Percentiles rank a stretch among this genome's conserved stretches.
Conservation (phyloP, 2,888 invertebrate genomes). For the Dasypogon diadema region DNA sequence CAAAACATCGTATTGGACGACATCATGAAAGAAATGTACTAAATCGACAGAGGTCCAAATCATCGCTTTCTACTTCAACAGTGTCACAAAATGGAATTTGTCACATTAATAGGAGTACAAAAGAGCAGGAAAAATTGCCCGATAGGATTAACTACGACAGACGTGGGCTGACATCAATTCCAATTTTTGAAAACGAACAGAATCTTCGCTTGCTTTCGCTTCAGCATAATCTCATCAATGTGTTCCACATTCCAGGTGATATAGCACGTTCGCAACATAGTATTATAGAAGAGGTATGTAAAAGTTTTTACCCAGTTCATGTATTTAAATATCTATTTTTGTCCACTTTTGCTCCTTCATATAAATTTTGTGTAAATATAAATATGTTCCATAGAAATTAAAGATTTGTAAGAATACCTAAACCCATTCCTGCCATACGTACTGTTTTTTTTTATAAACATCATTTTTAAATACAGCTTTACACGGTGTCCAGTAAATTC, state of each 20-base stretch:
- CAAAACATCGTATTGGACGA: slow-evolving; percentile 35
- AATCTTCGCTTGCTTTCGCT: slow-evolving; percentile 86
- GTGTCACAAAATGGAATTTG: slow-evolving; percentile 67
- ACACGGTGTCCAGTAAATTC: no score
- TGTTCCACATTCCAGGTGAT: slow-evolving; percentile 67
- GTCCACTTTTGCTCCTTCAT: no score
- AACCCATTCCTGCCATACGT: no score
- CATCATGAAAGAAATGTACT: slow-evolving; percentile 13
- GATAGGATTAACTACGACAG: slow-evolving; percentile 91
- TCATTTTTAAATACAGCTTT: no score
- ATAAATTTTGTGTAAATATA: no score
- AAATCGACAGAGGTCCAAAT: slow-evolving; percentile 58
- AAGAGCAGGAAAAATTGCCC: slow-evolving; percentile 85
- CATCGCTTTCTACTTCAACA: slow-evolving; percentile 58
- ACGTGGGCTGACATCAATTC: slow-evolving; percentile 85
- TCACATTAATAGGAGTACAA: slow-evolving; percentile 77
- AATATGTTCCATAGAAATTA: no score
- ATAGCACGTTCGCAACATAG: slow-evolving; percentile 22
- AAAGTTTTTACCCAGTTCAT: no score
- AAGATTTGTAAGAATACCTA: no score
- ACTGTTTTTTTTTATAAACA: no score
- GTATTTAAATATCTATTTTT: no score
- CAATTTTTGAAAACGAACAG: slow-evolving; percentile 82
- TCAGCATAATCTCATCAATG: slow-evolving; percentile 89
- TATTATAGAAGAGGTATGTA: slow-evolving; percentile 32